phyloP scores from a whole-genome alignment of 1,140 invertebrate species.

The Cyrtorhinus lividipennis region DNA sequence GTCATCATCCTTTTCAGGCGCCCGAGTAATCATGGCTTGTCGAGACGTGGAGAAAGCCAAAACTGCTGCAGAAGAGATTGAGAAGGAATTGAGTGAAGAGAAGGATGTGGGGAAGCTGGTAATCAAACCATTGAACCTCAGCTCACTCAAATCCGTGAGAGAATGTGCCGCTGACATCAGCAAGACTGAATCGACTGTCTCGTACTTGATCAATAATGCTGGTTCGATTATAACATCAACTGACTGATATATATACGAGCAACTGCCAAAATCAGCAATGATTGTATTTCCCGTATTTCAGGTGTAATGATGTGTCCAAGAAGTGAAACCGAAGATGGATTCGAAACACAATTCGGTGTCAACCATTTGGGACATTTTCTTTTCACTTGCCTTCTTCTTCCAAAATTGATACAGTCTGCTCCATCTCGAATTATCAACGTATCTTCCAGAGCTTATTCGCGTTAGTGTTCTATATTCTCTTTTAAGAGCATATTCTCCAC shows the following conservation, averaged over 20 bases:
- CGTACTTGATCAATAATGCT: slow-evolving; percentile 69
- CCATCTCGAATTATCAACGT: slow-evolving; percentile 52
- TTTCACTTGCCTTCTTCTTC: slow-evolving; percentile 60
- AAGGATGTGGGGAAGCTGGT: slow-evolving; percentile 39
- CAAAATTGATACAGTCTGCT: slow-evolving; percentile 39
- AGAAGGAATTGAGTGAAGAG: slow-evolving; percentile 29
- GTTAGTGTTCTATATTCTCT: no score
- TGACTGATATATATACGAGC: background rate
- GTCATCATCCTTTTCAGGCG: no score
- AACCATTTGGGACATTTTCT: slow-evolving; percentile 77
- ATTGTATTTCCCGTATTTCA: slow-evolving; percentile 10
- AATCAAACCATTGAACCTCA: slow-evolving; percentile 49
- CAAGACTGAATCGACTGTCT: slow-evolving; percentile 41
- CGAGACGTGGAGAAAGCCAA: slow-evolving; percentile 38
- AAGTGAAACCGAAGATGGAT: slow-evolving; percentile 37
- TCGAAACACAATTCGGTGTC: slow-evolving; percentile 61
- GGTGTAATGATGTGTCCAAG: slow-evolving; percentile 54
- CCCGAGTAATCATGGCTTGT: slow-evolving; percentile 49
- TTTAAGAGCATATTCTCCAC: no score
- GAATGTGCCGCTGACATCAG: slow-evolving; percentile 49
- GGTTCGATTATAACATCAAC: slow-evolving; percentile 28
- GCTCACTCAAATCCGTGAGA: slow-evolving; percentile 52
- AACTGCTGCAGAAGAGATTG: slow-evolving; percentile 33
- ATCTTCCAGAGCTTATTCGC: slow-evolving; percentile 44
- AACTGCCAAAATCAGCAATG: background rate